phyloP scores from a whole-genome alignment of 1,140 invertebrate species.

The Whitmania pigra region DNA sequence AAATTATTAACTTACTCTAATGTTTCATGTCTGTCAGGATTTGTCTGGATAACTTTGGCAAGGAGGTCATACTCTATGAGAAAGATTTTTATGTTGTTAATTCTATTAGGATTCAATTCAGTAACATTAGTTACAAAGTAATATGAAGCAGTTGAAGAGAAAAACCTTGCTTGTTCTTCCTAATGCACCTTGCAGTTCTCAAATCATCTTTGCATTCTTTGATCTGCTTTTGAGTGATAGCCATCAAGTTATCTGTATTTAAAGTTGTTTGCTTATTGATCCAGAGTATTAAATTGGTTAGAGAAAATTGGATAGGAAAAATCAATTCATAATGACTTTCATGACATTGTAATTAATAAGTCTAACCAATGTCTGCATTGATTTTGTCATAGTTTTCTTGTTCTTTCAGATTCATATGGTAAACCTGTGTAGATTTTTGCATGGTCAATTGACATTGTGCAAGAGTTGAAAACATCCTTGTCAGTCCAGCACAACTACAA shows the following conservation, averaged over 20 bases:
- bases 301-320: no score
- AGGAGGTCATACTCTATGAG: conserved; percentile 76
- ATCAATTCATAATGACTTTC: no score
- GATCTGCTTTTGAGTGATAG: conserved; percentile 34
- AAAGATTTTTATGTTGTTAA: conserved; percentile 2
- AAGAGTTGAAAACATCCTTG: conserved; percentile 66
- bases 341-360: neutral
- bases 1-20: conserved; percentile 41
- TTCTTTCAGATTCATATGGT: conserved; percentile 68
- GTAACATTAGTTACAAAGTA: no score
- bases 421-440: conserved; percentile 63
- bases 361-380: conserved; percentile 57
- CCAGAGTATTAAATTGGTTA: no score
- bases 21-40: conserved; percentile 74
- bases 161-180: conserved; percentile 60
- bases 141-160: conserved; percentile 12
- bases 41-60: conserved; percentile 73
- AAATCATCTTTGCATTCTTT: conserved; percentile 41
- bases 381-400: conserved; percentile 68
- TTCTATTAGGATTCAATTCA: no score
- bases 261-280: conserved; percentile 18
- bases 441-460: conserved; percentile 76
- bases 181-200: conserved; percentile 42
- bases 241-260: conserved; percentile 34
- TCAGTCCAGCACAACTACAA: conserved; percentile 47